A percentile compares a stretch with the other conserved stretches of the same genome.
These are phyloP conservation scores for Gallinago solitaria DNA, from an alignment of 2,797 vertebrate species.

Conservation along the genomic window DNA sequence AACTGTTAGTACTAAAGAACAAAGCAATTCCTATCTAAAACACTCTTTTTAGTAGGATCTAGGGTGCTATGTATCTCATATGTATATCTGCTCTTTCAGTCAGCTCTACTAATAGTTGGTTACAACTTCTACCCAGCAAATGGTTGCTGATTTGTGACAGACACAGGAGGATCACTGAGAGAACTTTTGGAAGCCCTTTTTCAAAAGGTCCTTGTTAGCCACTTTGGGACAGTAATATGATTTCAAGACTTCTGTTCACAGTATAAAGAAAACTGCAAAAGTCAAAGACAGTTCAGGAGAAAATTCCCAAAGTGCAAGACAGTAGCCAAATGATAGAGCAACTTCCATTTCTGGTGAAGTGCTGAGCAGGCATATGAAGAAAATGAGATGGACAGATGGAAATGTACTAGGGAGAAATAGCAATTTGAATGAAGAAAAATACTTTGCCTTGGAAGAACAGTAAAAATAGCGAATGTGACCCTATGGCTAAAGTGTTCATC, in stretches of 20 bases:
- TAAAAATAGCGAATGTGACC: not conserved
- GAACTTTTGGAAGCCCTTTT: not conserved
- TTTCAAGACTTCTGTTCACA: not conserved
- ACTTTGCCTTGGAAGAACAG: not conserved
- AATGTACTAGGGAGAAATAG: not conserved
- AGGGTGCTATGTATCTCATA: rapidly evolving
- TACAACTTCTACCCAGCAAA: not conserved
- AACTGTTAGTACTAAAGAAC: not conserved
- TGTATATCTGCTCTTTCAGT: not conserved
- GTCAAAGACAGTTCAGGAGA: not conserved
- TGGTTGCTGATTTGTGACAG: not conserved
- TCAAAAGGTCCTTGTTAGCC: not conserved
- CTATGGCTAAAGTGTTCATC: not conserved
- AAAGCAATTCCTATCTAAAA: not conserved
- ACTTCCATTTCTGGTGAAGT: not conserved
- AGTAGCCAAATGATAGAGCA: not conserved
- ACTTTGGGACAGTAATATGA: rapidly evolving
- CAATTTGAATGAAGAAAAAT: not conserved
- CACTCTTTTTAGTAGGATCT: not conserved
- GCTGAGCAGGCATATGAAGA: not conserved
- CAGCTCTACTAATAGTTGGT: not conserved
- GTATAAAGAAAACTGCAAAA: not conserved
- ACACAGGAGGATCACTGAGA: rapidly evolving
- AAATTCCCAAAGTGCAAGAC: not conserved
- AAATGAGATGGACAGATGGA: not conserved